Evolutionary conservation across 2,888 invertebrate species (phyloP), one percentile per base, ranked within the genome.

Genomic region (Azorinus chamasolen): DNA sequence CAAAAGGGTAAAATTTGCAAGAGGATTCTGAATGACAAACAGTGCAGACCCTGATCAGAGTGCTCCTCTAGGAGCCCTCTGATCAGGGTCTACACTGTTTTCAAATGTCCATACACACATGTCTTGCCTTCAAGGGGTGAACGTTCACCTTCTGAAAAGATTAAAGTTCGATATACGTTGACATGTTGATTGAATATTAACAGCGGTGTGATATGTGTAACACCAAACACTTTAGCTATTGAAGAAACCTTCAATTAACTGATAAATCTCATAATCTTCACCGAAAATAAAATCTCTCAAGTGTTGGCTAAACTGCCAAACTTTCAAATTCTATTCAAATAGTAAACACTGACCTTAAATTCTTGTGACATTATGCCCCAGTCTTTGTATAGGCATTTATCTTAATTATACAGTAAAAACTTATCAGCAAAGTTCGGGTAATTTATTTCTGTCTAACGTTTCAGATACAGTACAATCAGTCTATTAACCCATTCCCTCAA

Each of bases 201-300:
- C 24, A 6, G 16, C 32, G 8, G 27, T 45, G n/a, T 18, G 20
- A 45, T 20, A 12, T 5, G 24, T 57, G 57, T 57, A 66, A 66
- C 32, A 37, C 50, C 39, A 57, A 64, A 57, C 65, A 27, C 57
- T 54, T 57, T 18, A 16, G 16, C n/a, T 50, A 37, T 61, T 41
- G 51, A 51, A 50, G 65, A 54, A 76, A 71, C 61, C 50, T 65
- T 65, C 72, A 72, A 65, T 65, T 72, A 54, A 59, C 54, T 43
- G 65, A 54, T 72, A 65, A 72, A 65, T 59, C 45, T 45, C 32
- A 48, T 64, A 64, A 72, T 72, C 72, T 61, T 22, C 37, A 53
- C 59, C 48, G 53, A 48, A 72, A 72, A 32, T 32, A 32, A 10
- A 32, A 32, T 32, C 32, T 32, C 32, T 32, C 32, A 10, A 32